A percentile compares a stretch with the other conserved stretches of the same genome.
phyloP scores from a whole-genome alignment of 2,888 invertebrate species.

The Rhingia campestris region DNA sequence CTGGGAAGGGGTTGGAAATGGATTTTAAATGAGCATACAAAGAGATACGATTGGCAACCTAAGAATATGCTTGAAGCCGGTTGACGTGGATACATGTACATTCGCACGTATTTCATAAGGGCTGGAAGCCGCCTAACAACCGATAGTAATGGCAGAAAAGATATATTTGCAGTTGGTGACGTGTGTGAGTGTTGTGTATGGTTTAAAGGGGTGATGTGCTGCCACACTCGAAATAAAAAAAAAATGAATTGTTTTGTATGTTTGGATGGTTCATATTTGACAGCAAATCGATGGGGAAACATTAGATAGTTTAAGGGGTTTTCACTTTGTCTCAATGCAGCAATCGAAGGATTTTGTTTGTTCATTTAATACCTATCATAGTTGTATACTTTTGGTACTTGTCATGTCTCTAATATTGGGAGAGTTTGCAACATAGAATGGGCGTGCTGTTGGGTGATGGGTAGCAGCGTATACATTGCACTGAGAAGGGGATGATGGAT shows the following conservation, averaged over 20 bases:
- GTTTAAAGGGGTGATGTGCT: not conserved
- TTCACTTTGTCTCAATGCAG: not conserved
- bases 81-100: conserved; percentile 5
- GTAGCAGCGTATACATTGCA: no score
- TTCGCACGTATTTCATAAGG: conserved; percentile 1
- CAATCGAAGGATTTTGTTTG: not conserved
- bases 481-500: no score
- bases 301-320: not conserved
- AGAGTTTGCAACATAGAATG: no score
- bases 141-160: not conserved
- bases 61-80: conserved; percentile 3
- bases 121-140: not conserved
- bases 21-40: not conserved
- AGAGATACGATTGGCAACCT: conserved; percentile 5
- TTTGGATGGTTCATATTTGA: not conserved
- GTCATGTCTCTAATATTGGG: no score
- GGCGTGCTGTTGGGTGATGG: no score
- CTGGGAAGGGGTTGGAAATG: conserved; percentile 19
- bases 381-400: no score
- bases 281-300: conserved; percentile 11
- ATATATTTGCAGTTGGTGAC: conserved; percentile 13
- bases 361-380: no score
- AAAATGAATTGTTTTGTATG: not conserved
- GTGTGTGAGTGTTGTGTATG: not conserved
- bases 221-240: not conserved